Evolutionary conservation across 30 jellyfish, hydroid and myxozoan species (phyloP).

Genomic region (Morbakka virulenta): DNA sequence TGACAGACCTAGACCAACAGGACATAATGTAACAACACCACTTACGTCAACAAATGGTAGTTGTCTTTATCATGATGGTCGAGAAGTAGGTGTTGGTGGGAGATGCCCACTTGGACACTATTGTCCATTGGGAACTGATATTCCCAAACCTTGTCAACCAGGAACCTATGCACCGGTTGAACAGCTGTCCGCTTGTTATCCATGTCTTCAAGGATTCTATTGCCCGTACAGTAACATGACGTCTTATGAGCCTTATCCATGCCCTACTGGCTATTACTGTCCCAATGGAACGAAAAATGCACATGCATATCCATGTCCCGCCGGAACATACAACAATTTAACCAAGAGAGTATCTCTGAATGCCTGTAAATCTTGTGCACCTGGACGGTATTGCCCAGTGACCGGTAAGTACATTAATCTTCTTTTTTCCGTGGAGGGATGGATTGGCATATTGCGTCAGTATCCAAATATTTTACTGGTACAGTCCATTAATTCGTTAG

Average conservation of each 20-base stretch:
- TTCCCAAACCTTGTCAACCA: constrained; percentile 76
- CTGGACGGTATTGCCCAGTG: constrained; percentile 90
- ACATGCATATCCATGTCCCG: constrained; percentile 67
- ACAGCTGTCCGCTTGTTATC: constrained; percentile 71
- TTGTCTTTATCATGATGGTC: constrained; percentile 82
- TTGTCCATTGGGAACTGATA: constrained; percentile 74
- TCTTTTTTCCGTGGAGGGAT: too few species aligned
- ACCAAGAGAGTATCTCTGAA: constrained; percentile 24
- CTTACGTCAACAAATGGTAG: constrained; percentile 48
- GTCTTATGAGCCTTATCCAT: constrained; percentile 65
- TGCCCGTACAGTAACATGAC: constrained; percentile 89
- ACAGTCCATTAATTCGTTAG: not conserved
- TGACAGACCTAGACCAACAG: constrained; percentile 90
- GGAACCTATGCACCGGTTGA: constrained; percentile 89
- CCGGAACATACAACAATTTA: constrained; percentile 75
- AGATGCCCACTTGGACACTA: constrained; percentile 91
- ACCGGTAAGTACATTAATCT: constrained; percentile 31
- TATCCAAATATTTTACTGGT: not conserved
- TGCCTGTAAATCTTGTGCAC: constrained; percentile 78
- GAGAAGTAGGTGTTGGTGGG: constrained; percentile 96
- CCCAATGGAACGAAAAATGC: constrained; percentile 90
- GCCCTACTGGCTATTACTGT: constrained; percentile 93
- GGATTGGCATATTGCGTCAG: not conserved
- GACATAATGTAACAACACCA: constrained; percentile 46
- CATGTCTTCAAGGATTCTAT: constrained; percentile 88